These are phyloP conservation scores for Thinocorus orbignyianus DNA, from an alignment of 2,113 vertebrate species.

Conservation along the genomic window DNA sequence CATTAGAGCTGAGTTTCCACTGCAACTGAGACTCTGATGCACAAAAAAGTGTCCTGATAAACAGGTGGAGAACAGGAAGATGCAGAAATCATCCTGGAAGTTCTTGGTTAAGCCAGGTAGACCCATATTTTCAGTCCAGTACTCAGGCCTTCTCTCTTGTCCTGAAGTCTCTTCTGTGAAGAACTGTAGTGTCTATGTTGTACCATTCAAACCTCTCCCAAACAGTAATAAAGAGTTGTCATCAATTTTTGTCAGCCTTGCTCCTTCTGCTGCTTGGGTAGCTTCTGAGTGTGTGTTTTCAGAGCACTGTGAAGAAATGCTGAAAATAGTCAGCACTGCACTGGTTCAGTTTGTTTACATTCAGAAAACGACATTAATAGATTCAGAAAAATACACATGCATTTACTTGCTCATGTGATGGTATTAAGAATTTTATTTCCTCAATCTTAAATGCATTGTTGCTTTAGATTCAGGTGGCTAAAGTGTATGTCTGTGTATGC, in stretches of 20 bases:
- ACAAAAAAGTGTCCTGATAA: background rate
- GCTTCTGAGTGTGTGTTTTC: background rate
- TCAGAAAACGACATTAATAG: background rate
- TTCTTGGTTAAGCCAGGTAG: background rate
- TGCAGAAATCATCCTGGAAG: background rate
- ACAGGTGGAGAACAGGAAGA: background rate
- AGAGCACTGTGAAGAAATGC: background rate
- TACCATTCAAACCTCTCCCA: background rate
- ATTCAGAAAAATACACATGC: background rate
- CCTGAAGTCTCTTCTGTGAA: background rate
- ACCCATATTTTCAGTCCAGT: background rate
- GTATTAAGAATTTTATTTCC: background rate
- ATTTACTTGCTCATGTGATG: background rate
- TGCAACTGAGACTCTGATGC: background rate
- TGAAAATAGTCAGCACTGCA: background rate
- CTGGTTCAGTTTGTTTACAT: background rate
- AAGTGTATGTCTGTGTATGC: background rate
- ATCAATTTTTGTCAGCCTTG: background rate
- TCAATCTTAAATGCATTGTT: background rate
- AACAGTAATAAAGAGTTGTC: background rate
- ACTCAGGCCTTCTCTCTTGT: background rate
- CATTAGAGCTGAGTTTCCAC: background rate
- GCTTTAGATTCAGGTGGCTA: background rate
- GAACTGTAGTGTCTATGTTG: background rate
- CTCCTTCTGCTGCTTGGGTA: background rate